These are phyloP conservation scores for Wasmannia auropunctata DNA, from an alignment of 1,140 invertebrate genomes.

Conservation along the genomic window DNA sequence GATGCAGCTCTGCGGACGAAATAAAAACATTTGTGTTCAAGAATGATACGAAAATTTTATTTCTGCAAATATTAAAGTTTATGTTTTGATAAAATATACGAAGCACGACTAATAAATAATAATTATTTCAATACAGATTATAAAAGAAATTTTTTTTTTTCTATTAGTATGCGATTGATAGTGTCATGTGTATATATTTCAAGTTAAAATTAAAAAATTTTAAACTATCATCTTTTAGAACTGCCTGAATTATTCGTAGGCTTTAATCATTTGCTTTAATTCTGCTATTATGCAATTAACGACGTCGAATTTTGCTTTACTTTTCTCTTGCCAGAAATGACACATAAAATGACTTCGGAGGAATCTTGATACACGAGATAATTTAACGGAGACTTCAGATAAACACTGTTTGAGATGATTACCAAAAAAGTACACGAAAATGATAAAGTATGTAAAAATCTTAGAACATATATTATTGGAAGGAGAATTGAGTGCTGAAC, in stretches of 20 bases:
- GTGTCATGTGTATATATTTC: background rate
- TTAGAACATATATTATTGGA: no score
- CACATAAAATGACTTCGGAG: background rate
- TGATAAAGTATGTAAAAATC: background rate
- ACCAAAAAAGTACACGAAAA: background rate
- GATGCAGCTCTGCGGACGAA: background rate
- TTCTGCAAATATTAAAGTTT: background rate
- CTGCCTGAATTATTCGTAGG: background rate
- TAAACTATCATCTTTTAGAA: background rate
- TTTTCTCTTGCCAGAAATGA: background rate
- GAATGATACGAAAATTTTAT: background rate
- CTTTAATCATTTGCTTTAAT: no score
- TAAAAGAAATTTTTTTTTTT: background rate
- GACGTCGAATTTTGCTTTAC: background rate
- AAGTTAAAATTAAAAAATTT: background rate
- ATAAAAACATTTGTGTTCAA: background rate
- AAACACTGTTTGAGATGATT: background rate
- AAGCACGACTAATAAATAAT: background rate
- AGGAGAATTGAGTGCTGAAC: no score
- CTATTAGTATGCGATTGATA: background rate
- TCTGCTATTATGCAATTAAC: no score
- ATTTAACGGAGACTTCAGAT: background rate
- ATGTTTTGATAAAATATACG: background rate
- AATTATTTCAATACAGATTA: background rate
- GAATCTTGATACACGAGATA: background rate